A percentile compares a stretch with the other conserved stretches of the same genome.
phyloP scores from a whole-genome alignment of 1,140 invertebrate genomes.

The Colletes gigas region DNA sequence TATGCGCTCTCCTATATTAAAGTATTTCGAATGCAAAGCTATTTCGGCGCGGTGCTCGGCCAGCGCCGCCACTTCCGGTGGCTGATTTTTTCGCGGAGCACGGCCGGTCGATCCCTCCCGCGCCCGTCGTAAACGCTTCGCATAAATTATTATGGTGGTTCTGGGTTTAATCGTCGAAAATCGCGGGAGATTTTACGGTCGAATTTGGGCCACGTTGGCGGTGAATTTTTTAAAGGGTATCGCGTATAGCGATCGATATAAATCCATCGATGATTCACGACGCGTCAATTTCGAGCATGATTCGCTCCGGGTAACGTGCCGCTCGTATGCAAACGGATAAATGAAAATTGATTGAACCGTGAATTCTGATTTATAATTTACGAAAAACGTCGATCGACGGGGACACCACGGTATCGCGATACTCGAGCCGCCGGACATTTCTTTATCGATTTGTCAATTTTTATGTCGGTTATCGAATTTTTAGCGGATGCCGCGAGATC shows the following conservation, averaged over 20 bases:
- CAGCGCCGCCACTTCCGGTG: conserved; percentile 33
- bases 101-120: background rate
- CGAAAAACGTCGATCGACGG: background rate
- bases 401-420: background rate
- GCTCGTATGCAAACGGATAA: conserved; percentile 5
- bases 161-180: background rate
- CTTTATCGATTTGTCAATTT: background rate
- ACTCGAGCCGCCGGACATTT: background rate
- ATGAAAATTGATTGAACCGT: conserved; percentile 35
- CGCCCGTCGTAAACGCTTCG: background rate
- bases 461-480: background rate
- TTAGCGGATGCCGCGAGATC: background rate
- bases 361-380: conserved; percentile 28
- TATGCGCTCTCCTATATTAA: conserved; percentile 76
- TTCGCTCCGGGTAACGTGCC: background rate
- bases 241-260: conserved; percentile 30
- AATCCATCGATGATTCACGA: conserved; percentile 41
- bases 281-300: conserved; percentile 18
- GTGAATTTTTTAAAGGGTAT: conserved; percentile 30
- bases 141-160: background rate
- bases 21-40: conserved; percentile 75
- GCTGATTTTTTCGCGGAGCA: background rate
- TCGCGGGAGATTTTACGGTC: conserved; percentile 3
- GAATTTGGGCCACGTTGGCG: conserved; percentile 2
- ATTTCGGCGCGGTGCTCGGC: conserved; percentile 62